Percentiles rank a stretch among this genome's conserved stretches.
Conservation (phyloP, 2,888 invertebrate species). For the Abscondita cerata region DNA sequence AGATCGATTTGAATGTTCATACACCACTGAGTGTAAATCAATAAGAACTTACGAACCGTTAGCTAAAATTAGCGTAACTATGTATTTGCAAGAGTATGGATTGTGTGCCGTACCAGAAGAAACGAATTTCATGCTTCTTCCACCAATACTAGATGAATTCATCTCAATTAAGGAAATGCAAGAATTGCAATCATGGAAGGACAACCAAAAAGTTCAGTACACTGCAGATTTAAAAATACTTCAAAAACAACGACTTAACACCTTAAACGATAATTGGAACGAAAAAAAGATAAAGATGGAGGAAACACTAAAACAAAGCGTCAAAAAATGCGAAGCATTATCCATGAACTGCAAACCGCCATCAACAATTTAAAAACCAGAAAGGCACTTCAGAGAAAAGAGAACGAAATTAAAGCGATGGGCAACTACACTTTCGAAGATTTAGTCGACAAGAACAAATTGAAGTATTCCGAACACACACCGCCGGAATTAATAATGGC, state of each 20-base stretch:
- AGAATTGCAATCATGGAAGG: slow-evolving; percentile 78
- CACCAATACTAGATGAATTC: slow-evolving; percentile 52
- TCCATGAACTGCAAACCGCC: slow-evolving; percentile 68
- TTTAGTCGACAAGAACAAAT: slow-evolving; percentile 46
- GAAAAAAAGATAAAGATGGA: slow-evolving; percentile 61
- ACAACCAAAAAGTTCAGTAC: slow-evolving; percentile 69
- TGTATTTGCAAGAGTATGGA: slow-evolving; percentile 40
- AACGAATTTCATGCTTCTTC: slow-evolving; percentile 41
- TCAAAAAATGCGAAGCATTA: slow-evolving; percentile 68
- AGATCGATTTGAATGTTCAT: slow-evolving; percentile 31
- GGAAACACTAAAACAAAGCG: slow-evolving; percentile 63
- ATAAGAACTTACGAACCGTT: slow-evolving; percentile 41
- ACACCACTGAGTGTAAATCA: slow-evolving; percentile 41
- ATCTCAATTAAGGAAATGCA: slow-evolving; percentile 65
- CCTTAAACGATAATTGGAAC: slow-evolving; percentile 42
- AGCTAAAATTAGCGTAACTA: slow-evolving; percentile 45
- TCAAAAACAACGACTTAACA: slow-evolving; percentile 36
- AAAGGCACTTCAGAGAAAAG: slow-evolving; percentile 38
- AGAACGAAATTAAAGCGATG: slow-evolving; percentile 35
- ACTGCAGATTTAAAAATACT: slow-evolving; percentile 62
- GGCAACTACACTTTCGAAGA: slow-evolving; percentile 42
- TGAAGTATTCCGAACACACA: slow-evolving; percentile 46
- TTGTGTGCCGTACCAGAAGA: slow-evolving; percentile 25
- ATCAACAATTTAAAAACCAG: slow-evolving; percentile 53
- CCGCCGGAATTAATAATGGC: slow-evolving; percentile 50